phyloP scores from a whole-genome alignment of 2,888 invertebrate species.

The Petrolisthes manimaculis region DNA sequence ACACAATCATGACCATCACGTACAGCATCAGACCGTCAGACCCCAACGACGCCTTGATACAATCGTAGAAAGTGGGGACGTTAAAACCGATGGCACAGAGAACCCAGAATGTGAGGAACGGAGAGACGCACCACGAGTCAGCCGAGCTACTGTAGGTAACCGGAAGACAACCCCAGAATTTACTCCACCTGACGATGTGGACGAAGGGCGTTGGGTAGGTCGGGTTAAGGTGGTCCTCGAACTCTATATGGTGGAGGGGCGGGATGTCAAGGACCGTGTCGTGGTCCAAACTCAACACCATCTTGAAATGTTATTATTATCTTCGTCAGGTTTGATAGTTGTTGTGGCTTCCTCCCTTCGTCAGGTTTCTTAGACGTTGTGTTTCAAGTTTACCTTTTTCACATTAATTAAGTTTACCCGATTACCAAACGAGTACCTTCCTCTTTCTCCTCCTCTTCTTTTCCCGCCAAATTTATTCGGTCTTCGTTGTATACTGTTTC shows the following conservation, averaged over 20 bases:
- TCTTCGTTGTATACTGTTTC: too few relatives aligned
- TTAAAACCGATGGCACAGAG: slow-evolving; percentile 63
- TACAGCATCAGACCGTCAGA: slow-evolving; percentile 62
- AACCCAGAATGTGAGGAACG: slow-evolving; percentile 59
- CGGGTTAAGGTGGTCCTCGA: slow-evolving; percentile 24
- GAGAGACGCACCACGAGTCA: slow-evolving; percentile 46
- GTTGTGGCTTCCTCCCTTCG: background rate
- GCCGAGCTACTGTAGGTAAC: slow-evolving; percentile 47
- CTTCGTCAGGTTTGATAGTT: background rate
- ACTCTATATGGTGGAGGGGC: slow-evolving; percentile 5
- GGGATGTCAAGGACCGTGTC: slow-evolving; percentile 30
- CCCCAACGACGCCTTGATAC: slow-evolving; percentile 59
- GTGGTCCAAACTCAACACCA: background rate
- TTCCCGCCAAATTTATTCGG: too few relatives aligned
- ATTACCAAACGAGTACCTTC: too few relatives aligned
- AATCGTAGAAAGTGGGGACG: slow-evolving; percentile 64
- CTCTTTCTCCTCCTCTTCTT: too few relatives aligned
- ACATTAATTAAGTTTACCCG: too few relatives aligned
- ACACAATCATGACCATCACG: slow-evolving; percentile 65
- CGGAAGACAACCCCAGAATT: slow-evolving; percentile 65
- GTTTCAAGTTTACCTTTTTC: too few relatives aligned
- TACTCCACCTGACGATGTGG: slow-evolving; percentile 65
- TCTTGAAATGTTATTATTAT: background rate
- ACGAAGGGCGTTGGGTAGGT: slow-evolving; percentile 65
- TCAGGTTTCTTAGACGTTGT: background rate